A percentile compares a stretch with the other conserved stretches of the same genome.
These are phyloP conservation scores for Oxygymnocypris stewartii DNA, from an alignment of 2,113 vertebrate species.

Conservation along the genomic window DNA sequence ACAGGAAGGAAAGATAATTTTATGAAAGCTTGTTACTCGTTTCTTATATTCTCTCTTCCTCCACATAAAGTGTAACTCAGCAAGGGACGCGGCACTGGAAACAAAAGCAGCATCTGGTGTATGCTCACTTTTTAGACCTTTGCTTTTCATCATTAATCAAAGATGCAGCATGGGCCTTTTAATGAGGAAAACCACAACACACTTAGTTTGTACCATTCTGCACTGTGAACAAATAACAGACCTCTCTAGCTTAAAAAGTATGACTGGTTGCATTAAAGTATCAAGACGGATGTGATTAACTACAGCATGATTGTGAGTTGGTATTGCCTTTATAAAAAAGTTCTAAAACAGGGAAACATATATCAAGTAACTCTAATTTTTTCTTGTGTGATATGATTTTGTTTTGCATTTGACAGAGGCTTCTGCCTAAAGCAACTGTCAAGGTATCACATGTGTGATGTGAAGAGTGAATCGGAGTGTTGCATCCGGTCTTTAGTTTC, in stretches of 20 bases:
- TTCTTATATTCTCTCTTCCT: not conserved
- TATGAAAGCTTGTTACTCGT: conserved; percentile 9
- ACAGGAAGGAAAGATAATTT: not conserved
- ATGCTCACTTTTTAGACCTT: conserved; percentile 41
- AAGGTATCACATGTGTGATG: not conserved
- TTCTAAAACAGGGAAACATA: not conserved
- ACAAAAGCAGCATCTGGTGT: conserved; percentile 36
- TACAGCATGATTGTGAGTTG: not conserved
- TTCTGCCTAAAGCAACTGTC: not conserved
- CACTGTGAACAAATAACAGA: not conserved
- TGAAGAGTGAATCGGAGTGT: not conserved
- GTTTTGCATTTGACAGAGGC: not conserved
- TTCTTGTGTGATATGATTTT: not conserved
- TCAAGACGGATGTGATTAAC: not conserved
- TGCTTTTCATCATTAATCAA: conserved; percentile 45
- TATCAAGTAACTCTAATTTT: not conserved
- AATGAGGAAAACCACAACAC: conserved; percentile 37
- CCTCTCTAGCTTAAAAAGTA: not conserved
- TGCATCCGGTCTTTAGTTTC: not conserved
- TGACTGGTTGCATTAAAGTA: not conserved
- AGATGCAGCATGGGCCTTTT: conserved; percentile 13
- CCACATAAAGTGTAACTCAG: not conserved
- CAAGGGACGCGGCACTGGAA: conserved; percentile 2
- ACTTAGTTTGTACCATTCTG: not conserved
- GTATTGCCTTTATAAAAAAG: not conserved